Base-by-base conservation (phyloP, 2,888 invertebrate species). In the Philopedon plagiatum region DNA sequence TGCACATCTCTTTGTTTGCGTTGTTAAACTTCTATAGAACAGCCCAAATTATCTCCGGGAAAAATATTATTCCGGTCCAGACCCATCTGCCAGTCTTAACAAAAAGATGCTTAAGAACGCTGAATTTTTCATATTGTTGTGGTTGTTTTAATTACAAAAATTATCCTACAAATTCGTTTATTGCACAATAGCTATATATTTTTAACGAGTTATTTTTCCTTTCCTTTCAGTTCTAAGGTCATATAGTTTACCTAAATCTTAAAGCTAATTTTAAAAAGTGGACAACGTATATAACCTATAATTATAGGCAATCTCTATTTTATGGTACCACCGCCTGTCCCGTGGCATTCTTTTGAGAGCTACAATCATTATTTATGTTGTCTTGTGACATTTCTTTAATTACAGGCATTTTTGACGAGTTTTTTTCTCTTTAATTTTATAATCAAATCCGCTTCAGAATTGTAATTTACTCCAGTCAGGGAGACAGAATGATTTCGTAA, bases 271-370 rank as follows among this genome's bases (percentile, higher is more conserved):
- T 83, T 79, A 79, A 82, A 81, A 83, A 80, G 81, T 81, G 81
- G 81, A 82, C 81, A 81, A 81, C 23, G 49, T 80, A 79, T 76
- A 82, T 76, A 82, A 82, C 83, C 84, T 80, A 81, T 84, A 84
- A 84, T 84, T 84, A 83, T 82, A 83, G 83, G 81, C 81, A 82
- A 83, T 84, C 82, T 83, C 80, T 81, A 81, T 81, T 81, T 80
- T 81, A 83, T 81, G 82, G 81, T 79, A 79, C 77, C 79, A 77
- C 80, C 80, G 80, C 77, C 76, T 76, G 75, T 78, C 78, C 78
- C 78, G 78, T 80, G 79, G 79, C 81, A 80, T 81, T 80, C 78
- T 78, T 80, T 77, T 77, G 78, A 81, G 78, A 79, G 80, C 80
- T 79, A 80, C 80, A 80, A 77, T 80, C 78, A 79, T 80, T 80